Evolutionary conservation across 2,888 invertebrate genomes (phyloP), one percentile per base, ranked within the genome.

Genomic region (Germaria angustata): DNA sequence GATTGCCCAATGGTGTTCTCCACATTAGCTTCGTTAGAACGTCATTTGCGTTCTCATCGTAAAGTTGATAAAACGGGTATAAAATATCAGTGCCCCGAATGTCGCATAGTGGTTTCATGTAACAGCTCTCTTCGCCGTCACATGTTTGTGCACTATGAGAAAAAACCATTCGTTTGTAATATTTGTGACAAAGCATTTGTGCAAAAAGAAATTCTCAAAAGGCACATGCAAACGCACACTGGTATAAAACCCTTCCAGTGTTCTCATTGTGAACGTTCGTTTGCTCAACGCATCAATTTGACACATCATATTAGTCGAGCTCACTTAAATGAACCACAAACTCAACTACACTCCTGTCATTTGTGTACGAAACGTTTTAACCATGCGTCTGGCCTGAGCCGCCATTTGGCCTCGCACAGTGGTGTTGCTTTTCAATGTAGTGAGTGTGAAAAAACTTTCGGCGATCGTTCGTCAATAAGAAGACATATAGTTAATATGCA

Each of bases 241-340:
- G 93, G 91, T 6, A 92, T 92, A 65, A 94, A 94, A 79, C 95
- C 95, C 8, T 94, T 93, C 91, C 92, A 92, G 84, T 96, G 96
- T 88, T 89, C 92, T 0, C 90, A 91, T 82, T 96, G 96, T 87
- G 92, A 92, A 0, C 94, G 94, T 88, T 93, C 94, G 81, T 96
- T 95, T 90, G 94, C 95, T 0, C 95, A 95, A 89, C 94, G 95
- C 84, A 93, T 94, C 85, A 93, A 95, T 59, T 91, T 96, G 17
- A 91, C 91, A 17, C 92, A 93, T 32, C 96, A 96, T 89, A 92
- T 93, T 87, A 87, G 87, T 44, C 91, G 93, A 1, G 91, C 92
- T 34, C 94, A 94, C 87, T 92, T 93, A 46, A 93, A 93, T 65
- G 92, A 92, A 81, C 93, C 93, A 91, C 93, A 86, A 91, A 92